phyloP scores from a whole-genome alignment of 1,140 invertebrate species.

The Aphelenchoides avenae region DNA sequence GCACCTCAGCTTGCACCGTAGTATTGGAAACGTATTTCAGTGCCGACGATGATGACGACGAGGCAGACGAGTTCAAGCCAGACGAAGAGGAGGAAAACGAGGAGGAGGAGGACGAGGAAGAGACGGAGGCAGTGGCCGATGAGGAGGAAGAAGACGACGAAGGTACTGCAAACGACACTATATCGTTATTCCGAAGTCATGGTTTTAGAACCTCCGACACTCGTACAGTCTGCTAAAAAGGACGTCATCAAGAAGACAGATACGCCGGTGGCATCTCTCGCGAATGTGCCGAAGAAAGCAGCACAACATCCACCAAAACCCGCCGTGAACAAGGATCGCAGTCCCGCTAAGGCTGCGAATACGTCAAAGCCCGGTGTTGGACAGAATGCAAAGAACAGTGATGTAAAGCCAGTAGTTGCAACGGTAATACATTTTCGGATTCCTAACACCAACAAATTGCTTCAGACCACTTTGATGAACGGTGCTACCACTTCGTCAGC shows the following conservation, averaged over 20 bases:
- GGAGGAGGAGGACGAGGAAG: constrained; percentile 3
- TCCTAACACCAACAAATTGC: no score
- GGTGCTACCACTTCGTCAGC: no score
- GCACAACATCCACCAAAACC: neutral
- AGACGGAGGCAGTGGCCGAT: neutral
- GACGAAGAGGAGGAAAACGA: constrained; percentile 9
- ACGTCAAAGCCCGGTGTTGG: no score
- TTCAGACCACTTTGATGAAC: no score
- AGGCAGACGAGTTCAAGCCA: neutral
- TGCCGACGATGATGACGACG: neutral
- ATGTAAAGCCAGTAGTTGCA: no score
- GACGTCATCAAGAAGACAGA: neutral
- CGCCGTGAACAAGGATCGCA: neutral
- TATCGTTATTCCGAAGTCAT: neutral
- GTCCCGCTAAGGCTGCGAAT: no score
- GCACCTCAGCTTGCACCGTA: neutral
- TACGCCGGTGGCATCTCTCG: neutral
- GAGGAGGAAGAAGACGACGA: constrained; percentile 1
- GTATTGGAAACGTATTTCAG: neutral
- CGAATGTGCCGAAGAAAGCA: neutral
- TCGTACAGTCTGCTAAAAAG: neutral
- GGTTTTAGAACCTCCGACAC: neutral
- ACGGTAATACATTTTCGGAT: no score
- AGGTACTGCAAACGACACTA: neutral
- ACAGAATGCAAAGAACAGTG: no score